Evolutionary conservation across 2,888 invertebrate species (phyloP), one percentile per base, ranked within the genome.

Genomic region (Ophion slaviceki): DNA sequence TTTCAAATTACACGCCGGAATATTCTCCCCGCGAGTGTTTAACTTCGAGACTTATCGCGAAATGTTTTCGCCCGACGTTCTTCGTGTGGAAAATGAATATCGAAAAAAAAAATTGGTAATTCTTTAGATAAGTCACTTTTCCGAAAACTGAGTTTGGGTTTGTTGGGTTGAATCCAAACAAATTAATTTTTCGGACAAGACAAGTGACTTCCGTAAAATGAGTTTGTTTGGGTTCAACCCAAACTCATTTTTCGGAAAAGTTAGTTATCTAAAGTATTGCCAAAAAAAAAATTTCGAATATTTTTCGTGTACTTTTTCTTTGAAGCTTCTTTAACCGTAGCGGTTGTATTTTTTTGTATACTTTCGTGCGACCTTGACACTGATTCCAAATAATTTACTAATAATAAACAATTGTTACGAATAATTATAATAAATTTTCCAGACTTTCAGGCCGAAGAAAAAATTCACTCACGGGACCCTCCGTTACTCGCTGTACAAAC

Each of bases 391-490:
- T 4, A 32, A 32, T 32, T 40, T 40, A 8, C 40, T 40, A 40
- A 8, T 40, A 28, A 1, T 28, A 78, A 77, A 81, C 66, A 17
- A 53, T 14, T 14, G 53, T 17, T 5, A 53, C 2, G 4, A 53
- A 53, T 14, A 17, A 14, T 53, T 17, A 4, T 53, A 40, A 7
- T 40, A 7, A 40, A 40, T 72, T 82, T 94, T 94, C 36, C 90
- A 98, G 98, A 98, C 98, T 36, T 98, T 98, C 94, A 95, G 97
- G 84, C 98, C 98, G 7, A 98, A 97, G 94, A 98, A 98, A 93
- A 96, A 96, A 88, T 98, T 98, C 94, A 96, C 97, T 72, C 97
- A 97, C 78, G 98, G 98, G 5, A 98, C 98, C 8, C 95, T 98
- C 88, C 95, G 98, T 70, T 98, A 98, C 94, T 97, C 97, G 75